phyloP scores from a whole-genome alignment of 2,113 vertebrate species.

The Archilochus colubris region DNA sequence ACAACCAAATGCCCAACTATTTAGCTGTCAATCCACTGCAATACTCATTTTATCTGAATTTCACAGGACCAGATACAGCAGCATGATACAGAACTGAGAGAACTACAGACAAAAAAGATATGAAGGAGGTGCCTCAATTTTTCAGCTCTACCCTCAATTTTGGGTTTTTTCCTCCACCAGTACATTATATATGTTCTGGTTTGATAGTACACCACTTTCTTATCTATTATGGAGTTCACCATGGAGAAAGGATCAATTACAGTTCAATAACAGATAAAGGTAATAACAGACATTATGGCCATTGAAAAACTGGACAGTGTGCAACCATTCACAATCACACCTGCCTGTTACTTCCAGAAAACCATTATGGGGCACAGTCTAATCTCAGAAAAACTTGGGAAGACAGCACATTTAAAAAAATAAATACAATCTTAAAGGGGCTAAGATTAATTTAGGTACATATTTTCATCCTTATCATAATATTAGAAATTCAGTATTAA shows the following conservation, averaged over 20 bases:
- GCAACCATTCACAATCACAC: not conserved
- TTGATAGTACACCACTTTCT: not conserved
- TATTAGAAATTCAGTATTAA: not conserved
- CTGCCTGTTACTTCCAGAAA: not conserved
- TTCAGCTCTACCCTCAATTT: not conserved
- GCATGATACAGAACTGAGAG: not conserved
- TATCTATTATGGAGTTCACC: not conserved
- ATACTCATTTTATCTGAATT: not conserved
- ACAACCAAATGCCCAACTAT: not conserved
- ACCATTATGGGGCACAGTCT: not conserved
- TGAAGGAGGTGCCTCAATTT: not conserved
- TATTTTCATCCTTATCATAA: not conserved
- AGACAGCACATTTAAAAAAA: not conserved
- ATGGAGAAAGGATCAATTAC: not conserved
- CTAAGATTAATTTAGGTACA: not conserved
- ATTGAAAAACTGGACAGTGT: not conserved
- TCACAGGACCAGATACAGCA: not conserved
- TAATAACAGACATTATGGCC: not conserved
- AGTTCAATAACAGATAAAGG: not conserved
- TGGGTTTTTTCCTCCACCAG: not conserved
- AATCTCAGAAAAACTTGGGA: not conserved
- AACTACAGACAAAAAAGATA: not conserved
- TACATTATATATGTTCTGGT: not conserved
- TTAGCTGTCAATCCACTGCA: not conserved
- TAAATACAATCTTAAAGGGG: not conserved